A percentile compares a stretch with the other conserved stretches of the same genome.
Conservation (phyloP, 1,140 invertebrate genomes). For the Lasioglossum baleicum region DNA sequence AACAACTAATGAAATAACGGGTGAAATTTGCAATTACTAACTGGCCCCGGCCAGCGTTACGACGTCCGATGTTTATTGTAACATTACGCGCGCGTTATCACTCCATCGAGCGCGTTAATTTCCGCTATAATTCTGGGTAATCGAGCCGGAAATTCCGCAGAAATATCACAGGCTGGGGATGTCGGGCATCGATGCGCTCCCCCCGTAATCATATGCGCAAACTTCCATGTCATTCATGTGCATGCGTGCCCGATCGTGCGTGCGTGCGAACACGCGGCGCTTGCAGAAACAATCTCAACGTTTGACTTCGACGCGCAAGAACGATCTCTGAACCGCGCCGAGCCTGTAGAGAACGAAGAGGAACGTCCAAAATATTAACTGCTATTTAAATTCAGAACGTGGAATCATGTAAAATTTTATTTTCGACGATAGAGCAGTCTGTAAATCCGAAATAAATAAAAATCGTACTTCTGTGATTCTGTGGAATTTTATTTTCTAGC, state of each 20-base stretch:
- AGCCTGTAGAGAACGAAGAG: too few relatives aligned
- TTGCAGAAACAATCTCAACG: constrained; percentile 26
- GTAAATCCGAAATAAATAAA: too few relatives aligned
- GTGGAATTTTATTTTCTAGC: too few relatives aligned
- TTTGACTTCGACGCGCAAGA: constrained; percentile 17
- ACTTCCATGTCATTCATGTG: constrained; percentile 34
- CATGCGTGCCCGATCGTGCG: constrained; percentile 50
- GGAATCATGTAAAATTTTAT: too few relatives aligned
- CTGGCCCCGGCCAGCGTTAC: background rate
- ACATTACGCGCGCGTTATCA: constrained; percentile 20
- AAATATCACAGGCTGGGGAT: background rate
- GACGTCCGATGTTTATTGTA: constrained; percentile 21
- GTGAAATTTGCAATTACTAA: constrained; percentile 21
- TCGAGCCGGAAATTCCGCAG: constrained; percentile 41
- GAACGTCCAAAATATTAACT: too few relatives aligned
- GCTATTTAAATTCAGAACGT: too few relatives aligned
- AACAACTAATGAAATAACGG: constrained; percentile 39
- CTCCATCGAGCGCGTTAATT: constrained; percentile 29
- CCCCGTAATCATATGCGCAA: constrained; percentile 32
- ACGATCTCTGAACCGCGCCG: too few relatives aligned
- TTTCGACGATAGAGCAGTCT: too few relatives aligned
- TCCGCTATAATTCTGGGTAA: constrained; percentile 39
- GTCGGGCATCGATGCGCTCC: background rate
- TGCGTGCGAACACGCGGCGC: constrained; percentile 51
- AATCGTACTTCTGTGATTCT: too few relatives aligned